phyloP scores from a whole-genome alignment of 2,113 vertebrate species.

The Hyperopisus bebe region DNA sequence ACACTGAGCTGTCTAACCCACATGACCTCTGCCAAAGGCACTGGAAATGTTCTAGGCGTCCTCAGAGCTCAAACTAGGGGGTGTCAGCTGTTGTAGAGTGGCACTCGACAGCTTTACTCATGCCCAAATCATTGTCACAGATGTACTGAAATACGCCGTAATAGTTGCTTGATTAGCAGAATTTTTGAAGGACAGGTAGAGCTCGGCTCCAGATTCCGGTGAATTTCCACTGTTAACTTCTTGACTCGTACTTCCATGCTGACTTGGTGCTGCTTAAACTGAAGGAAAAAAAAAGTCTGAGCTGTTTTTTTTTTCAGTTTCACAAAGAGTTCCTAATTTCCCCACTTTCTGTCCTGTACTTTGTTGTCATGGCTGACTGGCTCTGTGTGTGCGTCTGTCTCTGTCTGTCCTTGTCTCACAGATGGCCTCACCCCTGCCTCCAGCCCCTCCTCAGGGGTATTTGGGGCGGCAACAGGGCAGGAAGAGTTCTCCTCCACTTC shows the following conservation, averaged over 20 bases:
- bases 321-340: slow-evolving; percentile 4
- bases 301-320: slow-evolving; percentile 8
- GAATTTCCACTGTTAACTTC: background rate
- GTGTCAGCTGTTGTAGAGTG: background rate
- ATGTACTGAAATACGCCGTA: background rate
- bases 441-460: slow-evolving; percentile 75
- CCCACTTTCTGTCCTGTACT: background rate
- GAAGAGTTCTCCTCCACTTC: slow-evolving; percentile 59
- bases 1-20: background rate
- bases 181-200: background rate
- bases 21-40: background rate
- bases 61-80: background rate
- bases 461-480: slow-evolving; percentile 43
- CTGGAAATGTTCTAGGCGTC: background rate
- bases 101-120: background rate
- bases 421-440: slow-evolving; percentile 86
- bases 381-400: background rate
- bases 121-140: background rate
- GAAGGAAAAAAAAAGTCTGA: background rate
- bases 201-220: background rate
- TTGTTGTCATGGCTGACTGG: slow-evolving; percentile 20
- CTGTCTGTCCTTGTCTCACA: slow-evolving; percentile 36
- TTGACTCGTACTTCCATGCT: background rate
- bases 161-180: background rate
- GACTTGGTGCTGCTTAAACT: background rate